Evolutionary conservation across 2,797 vertebrate species (phyloP).

Genomic region (Phrynocephalus guinanensis): DNA sequence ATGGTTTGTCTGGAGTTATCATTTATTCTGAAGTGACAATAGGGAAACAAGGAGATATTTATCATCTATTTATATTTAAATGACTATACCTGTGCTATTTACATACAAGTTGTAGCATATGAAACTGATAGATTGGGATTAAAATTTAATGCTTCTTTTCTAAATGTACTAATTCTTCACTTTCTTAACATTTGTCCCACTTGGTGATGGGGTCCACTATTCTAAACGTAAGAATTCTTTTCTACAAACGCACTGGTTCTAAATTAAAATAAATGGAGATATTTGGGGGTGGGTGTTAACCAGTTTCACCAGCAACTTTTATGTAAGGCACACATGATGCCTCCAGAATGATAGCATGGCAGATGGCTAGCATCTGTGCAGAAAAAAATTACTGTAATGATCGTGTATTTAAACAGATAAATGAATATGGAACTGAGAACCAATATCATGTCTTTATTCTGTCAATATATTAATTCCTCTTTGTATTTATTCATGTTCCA

Average conservation of each 20-base stretch:
- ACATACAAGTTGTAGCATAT: slow-evolving; percentile 17
- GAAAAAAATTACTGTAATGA: too few species aligned
- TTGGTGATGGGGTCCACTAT: too few species aligned
- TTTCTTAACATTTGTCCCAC: too few species aligned
- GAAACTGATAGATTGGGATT: slow-evolving; percentile 21
- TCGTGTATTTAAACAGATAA: too few species aligned
- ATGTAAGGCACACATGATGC: too few species aligned
- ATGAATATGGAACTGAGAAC: too few species aligned
- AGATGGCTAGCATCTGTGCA: too few species aligned
- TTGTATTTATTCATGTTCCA: slow-evolving; percentile 13
- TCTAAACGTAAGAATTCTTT: slow-evolving; percentile 10
- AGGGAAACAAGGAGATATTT: slow-evolving; percentile 39
- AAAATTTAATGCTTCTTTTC: slow-evolving; percentile 48
- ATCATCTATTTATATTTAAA: slow-evolving; percentile 44
- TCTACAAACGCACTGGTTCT: slow-evolving; percentile 6
- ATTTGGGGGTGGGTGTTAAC: too few species aligned
- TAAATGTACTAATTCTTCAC: background rate
- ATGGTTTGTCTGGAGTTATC: too few species aligned
- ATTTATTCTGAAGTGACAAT: slow-evolving; percentile 35
- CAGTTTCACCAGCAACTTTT: too few species aligned
- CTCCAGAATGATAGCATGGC: too few species aligned
- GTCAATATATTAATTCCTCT: slow-evolving; percentile 26
- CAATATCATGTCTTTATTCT: background rate
- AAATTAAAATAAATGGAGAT: too few species aligned
- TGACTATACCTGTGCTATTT: slow-evolving; percentile 28